Evolutionary conservation across 2,888 invertebrate genomes (phyloP), one percentile per base, ranked within the genome.

Genomic region (Ophraella communa): DNA sequence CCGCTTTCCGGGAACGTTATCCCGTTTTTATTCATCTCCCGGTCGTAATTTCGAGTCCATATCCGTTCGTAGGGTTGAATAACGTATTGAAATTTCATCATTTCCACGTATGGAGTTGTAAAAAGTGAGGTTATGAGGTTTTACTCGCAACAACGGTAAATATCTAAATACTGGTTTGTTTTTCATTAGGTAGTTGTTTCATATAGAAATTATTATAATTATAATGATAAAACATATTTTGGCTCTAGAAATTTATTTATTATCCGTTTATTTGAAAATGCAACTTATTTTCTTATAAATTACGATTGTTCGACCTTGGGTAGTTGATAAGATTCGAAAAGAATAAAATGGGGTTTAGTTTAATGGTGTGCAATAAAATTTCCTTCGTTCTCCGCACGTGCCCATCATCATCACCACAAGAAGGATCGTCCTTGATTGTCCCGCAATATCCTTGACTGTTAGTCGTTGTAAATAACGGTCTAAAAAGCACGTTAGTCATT

Each of bases 361-460:
- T 30, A 49, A 49, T 33, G 57, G 11, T 47, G 24, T 18, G 17
- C 21, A 62, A 62, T 54, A 33, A 27, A 30, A 27, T 27, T 39
- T 39, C 51, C 30, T 35, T 45, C 4, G 18, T 18, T 18, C 23
- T 33, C 35, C 21, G 24, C 62, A 49, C 17, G 21, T 45, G 49
- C 39, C 55, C 42, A 35, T 62, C 42, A 35, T 62, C 42, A 27
- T 42, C 23, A 27, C 42, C 55, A 33, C 33, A 47, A 49, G 14
- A 23, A 33, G 58, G 58, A 49, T 56, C 39, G 62, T 45, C 67
- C 62, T 64, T 64, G 65, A 62, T 49, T 51, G 58, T 58, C 54
- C 44, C 53, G 56, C 51, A 47, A 54, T 64, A 68, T 55, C 70
- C 70, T 72, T 72, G 70, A 58, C 58, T 59, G 44, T 62, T 59